Evolutionary conservation across 2,797 vertebrate genomes (phyloP).

Genomic region (Pseudocheirus occidentalis): DNA sequence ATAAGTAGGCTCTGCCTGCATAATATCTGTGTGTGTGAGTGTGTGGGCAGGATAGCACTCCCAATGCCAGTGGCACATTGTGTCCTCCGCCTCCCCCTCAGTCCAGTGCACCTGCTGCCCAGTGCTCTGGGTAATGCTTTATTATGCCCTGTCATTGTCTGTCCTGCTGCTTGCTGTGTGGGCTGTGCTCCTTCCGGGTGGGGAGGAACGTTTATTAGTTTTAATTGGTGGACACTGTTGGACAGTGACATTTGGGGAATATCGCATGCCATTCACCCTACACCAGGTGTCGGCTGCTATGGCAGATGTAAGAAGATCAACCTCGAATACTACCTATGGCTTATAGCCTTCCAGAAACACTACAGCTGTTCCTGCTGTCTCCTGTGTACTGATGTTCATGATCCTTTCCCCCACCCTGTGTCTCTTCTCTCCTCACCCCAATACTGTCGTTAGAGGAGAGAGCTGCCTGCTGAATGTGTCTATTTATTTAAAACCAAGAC

Average conservation of each 20-base stretch:
- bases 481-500: slow-evolving; percentile 1
- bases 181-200: slow-evolving; percentile 1
- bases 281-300: slow-evolving; percentile 51
- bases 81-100: slow-evolving; percentile 59
- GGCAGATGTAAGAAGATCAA: slow-evolving; percentile 58
- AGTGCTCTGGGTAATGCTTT: not conserved
- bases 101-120: slow-evolving; percentile 61
- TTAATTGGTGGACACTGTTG: slow-evolving; percentile 74
- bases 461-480: not conserved
- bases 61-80: slow-evolving; percentile 69
- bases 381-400: not conserved
- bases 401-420: not conserved
- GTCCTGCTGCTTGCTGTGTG: slow-evolving; percentile 58
- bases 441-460: not conserved
- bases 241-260: slow-evolving; percentile 74
- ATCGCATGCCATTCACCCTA: slow-evolving; percentile 57
- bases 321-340: slow-evolving; percentile 48
- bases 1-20: slow-evolving; percentile 75
- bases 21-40: slow-evolving; percentile 29
- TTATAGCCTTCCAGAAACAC: slow-evolving; percentile 35
- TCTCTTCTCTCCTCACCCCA: not conserved
- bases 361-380: not conserved
- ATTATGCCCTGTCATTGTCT: slow-evolving; percentile 32
- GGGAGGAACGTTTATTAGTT: slow-evolving; percentile 74
- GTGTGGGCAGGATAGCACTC: not conserved